A percentile compares a stretch with the other conserved stretches of the same genome.
These are phyloP conservation scores for Petaurus breviceps DNA, from an alignment of 2,113 vertebrate species.

Conservation along the genomic window DNA sequence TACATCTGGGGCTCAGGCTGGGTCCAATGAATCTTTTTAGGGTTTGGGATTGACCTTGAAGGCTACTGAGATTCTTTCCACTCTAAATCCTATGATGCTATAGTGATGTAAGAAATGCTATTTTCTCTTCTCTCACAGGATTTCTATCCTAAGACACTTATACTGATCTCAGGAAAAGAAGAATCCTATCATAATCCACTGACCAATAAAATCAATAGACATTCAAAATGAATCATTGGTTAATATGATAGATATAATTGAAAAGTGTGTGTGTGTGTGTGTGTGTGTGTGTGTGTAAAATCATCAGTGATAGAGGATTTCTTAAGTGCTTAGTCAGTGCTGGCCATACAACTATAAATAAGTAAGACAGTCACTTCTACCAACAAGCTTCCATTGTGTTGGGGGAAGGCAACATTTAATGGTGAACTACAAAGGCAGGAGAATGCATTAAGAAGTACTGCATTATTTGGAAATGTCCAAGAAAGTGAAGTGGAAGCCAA, in stretches of 20 bases:
- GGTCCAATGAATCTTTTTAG: neutral
- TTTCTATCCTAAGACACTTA: neutral
- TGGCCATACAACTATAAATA: neutral
- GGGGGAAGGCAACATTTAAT: neutral
- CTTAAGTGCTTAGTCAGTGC: too few relatives aligned
- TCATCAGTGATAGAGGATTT: neutral
- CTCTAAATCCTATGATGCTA: neutral
- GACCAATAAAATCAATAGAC: neutral
- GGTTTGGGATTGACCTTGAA: neutral
- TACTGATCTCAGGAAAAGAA: neutral
- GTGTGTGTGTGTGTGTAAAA: neutral
- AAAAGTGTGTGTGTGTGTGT: neutral
- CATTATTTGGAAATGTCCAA: neutral
- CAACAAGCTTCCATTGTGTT: neutral
- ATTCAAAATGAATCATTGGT: neutral
- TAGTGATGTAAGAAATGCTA: neutral
- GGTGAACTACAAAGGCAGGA: neutral
- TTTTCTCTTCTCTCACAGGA: neutral
- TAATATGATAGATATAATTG: neutral
- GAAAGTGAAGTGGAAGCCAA: neutral
- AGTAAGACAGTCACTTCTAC: neutral
- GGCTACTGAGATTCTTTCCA: neutral
- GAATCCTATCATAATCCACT: neutral
- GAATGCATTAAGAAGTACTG: neutral
- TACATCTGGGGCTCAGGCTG: neutral